Percentiles rank a stretch among this genome's conserved stretches.
phyloP scores from a whole-genome alignment of 2,888 invertebrate species.

The Leistus spinibarbis region DNA sequence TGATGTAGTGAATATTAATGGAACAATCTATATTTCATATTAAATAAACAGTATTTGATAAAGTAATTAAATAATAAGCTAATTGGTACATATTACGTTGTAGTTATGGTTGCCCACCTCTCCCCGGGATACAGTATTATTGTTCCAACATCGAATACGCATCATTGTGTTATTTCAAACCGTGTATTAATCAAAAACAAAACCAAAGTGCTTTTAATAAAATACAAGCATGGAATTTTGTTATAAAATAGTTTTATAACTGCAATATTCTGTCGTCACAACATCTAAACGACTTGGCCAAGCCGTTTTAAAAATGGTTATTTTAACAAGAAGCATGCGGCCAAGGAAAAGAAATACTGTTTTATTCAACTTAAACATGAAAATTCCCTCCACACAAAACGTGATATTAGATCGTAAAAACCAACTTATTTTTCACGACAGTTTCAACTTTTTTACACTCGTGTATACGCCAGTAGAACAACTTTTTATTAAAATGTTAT shows the following conservation, averaged over 20 bases:
- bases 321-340: neutral
- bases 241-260: neutral
- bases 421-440: slow-evolving; percentile 1
- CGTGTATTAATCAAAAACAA: no score
- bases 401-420: slow-evolving; percentile 3
- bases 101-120: no score
- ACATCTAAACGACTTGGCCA: neutral
- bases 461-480: neutral
- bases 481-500: slow-evolving; percentile 4
- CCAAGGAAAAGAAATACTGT: neutral
- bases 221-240: no score
- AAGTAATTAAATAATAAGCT: no score
- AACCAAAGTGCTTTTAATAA: no score
- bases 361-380: neutral
- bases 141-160: no score
- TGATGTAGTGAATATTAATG: no score
- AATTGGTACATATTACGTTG: no score
- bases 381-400: neutral
- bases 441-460: neutral
- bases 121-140: no score
- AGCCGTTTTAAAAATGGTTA: neutral
- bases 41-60: no score
- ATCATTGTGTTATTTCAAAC: no score
- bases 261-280: neutral
- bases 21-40: no score